Base-by-base conservation (phyloP, 2,113 vertebrate genomes). In the Cebus imitator region DNA sequence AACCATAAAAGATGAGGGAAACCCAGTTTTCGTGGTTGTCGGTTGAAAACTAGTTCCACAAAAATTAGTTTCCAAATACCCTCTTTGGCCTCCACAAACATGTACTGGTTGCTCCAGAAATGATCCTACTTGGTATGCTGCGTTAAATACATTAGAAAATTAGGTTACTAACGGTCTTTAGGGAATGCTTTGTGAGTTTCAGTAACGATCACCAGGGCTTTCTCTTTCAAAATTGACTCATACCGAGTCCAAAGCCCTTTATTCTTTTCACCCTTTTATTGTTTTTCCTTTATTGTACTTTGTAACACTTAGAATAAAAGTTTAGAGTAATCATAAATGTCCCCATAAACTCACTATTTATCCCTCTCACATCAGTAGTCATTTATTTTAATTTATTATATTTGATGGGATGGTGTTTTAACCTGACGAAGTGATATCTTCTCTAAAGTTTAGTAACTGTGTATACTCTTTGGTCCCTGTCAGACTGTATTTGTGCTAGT, bases 331-430 rank as follows among this genome's bases (percentile, higher is more conserved):
- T 72, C 27, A 37, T 86, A 90, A 88, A 91, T 72, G 45, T 70
- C n/a, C 27, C 66, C 55, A 25, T 50, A 87, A 92, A 61, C 21
- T 50, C 45, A 37, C 14, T 40, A 57, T 90, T 84, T 90, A 58
- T 64, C 25, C 40, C 20, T 83, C 48, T 55, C 45, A 66, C 35
- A 7, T 89, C 66, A 57, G 16, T 90, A 79, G 40, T 79, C n/a
- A n/a, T 72, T 92, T 94, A 58, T 82, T 94, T 97, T 85, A 58
- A 90, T 81, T 92, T 57, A 68, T 88, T 94, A 48, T 72, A 21
- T 83, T 95, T 88, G 6, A 5, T 58, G 10, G 2, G 30, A 6
- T 13, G 50, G 40, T 83, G 50, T 86, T 91, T 93, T 87, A 80
- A 80, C 23, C 14, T n/a, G 57, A 89, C 66, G 61, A 87, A 93